These are phyloP conservation scores for Reticulitermes speratus DNA, from an alignment of 1,140 invertebrate genomes.

Conservation along the genomic window DNA sequence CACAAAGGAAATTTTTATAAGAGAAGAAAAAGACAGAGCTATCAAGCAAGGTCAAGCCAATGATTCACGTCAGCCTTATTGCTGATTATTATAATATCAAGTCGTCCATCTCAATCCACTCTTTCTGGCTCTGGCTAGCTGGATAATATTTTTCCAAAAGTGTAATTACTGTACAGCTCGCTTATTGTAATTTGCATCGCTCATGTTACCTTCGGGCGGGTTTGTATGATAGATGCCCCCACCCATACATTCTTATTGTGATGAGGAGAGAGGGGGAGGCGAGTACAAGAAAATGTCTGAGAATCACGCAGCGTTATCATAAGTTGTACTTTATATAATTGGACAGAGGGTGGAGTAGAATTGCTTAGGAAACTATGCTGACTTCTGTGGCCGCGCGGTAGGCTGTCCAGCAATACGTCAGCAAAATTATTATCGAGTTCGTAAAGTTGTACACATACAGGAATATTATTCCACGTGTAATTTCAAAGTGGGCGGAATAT, in stretches of 20 bases:
- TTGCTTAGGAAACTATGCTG: constrained; percentile 32
- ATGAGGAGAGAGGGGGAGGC: constrained; percentile 22
- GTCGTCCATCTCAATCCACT: constrained; percentile 36
- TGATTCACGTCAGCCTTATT: constrained; percentile 36
- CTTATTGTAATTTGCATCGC: constrained; percentile 37
- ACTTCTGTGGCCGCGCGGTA: constrained; percentile 28
- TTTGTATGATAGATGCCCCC: constrained; percentile 32
- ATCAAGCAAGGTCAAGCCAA: constrained; percentile 13
- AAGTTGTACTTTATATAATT: constrained; percentile 37
- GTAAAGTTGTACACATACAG: background rate
- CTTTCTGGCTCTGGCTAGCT: constrained; percentile 22
- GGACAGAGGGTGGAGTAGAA: constrained; percentile 33
- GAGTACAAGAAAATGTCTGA: constrained; percentile 32
- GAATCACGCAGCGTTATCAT: constrained; percentile 35
- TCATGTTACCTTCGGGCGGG: constrained; percentile 35
- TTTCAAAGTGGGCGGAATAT: constrained; percentile 15
- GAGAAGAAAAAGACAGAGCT: constrained; percentile 20
- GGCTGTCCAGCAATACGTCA: background rate
- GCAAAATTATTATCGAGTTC: background rate
- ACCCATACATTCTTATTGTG: constrained; percentile 26
- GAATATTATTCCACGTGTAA: background rate
- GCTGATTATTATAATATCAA: constrained; percentile 37
- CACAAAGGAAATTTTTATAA: constrained; percentile 4
- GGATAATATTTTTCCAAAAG: constrained; percentile 34
- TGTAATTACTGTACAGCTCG: constrained; percentile 36